These are phyloP conservation scores for Biston betularia DNA, from an alignment of 2,888 invertebrate species.

Conservation along the genomic window DNA sequence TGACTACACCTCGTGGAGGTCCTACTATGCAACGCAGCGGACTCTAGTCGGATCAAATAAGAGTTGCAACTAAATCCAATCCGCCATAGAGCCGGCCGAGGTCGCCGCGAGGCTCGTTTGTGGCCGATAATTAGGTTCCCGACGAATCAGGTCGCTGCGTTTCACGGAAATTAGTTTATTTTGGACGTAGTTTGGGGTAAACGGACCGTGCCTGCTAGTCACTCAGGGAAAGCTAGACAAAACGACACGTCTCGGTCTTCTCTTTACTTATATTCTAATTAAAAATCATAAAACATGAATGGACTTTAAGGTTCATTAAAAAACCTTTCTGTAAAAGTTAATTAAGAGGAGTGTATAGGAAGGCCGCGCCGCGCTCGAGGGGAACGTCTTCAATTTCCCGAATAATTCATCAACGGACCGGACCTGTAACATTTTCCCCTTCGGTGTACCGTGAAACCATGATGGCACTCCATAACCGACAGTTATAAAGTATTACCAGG, in stretches of 20 bases:
- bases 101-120: neutral
- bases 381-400: slow-evolving; percentile 9
- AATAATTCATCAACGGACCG: slow-evolving; percentile 28
- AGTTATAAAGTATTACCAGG: slow-evolving; percentile 10
- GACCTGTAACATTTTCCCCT: slow-evolving; percentile 19
- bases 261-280: too few relatives aligned
- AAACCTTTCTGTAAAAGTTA: slow-evolving; percentile 1
- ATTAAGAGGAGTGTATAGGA: slow-evolving; percentile 3
- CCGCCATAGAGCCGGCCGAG: neutral
- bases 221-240: neutral
- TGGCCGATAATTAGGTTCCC: neutral
- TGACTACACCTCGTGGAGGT: too few relatives aligned
- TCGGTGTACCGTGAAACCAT: slow-evolving; percentile 6
- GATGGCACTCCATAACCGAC: slow-evolving; percentile 6
- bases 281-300: neutral
- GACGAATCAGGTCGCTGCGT: slow-evolving; percentile 6
- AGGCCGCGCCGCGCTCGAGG: slow-evolving; percentile 5
- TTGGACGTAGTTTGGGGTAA: neutral
- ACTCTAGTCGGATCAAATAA: neutral
- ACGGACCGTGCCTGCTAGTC: neutral
- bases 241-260: neutral
- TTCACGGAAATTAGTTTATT: slow-evolving; percentile 6
- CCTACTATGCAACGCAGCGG: neutral
- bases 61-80: neutral
- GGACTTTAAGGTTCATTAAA: neutral